Percentiles rank a stretch among this genome's conserved stretches.
Evolutionary conservation across 2,113 vertebrate genomes (phyloP).

Genomic region (Alexandromys fortis): DNA sequence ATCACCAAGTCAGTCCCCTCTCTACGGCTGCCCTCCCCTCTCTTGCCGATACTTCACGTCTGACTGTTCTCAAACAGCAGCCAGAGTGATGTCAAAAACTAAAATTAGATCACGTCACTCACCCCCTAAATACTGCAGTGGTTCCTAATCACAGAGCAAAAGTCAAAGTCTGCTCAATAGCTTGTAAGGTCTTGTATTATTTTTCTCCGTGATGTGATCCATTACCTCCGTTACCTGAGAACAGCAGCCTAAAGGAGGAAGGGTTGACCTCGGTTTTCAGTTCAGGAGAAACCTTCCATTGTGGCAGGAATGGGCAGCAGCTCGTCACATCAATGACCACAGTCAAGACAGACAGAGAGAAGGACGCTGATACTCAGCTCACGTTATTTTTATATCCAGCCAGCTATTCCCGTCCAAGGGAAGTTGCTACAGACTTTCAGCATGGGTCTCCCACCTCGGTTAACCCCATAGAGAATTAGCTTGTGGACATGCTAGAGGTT

Average conservation of each 20-base stretch:
- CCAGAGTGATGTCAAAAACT: neutral
- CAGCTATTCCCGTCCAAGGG: too few species aligned
- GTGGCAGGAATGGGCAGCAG: neutral
- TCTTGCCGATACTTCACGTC: neutral
- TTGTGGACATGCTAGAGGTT: neutral
- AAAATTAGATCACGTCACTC: slow-evolving; percentile 2
- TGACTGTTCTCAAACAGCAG: neutral
- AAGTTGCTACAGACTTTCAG: neutral
- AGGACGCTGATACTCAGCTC: neutral
- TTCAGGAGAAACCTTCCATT: neutral
- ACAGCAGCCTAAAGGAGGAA: neutral
- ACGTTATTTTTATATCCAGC: neutral
- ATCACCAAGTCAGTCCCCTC: neutral
- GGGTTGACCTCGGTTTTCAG: neutral
- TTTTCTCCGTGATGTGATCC: neutral
- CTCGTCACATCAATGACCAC: too few species aligned
- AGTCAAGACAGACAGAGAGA: neutral
- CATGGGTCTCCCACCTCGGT: too few species aligned
- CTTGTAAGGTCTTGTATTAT: neutral
- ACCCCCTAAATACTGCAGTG: neutral
- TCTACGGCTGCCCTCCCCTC: neutral
- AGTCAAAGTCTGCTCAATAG: neutral
- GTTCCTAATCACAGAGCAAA: neutral
- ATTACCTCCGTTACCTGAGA: neutral
- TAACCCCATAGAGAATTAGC: neutral